Conservation (phyloP, 1,140 invertebrate species). For the Neodiprion lecontei region DNA sequence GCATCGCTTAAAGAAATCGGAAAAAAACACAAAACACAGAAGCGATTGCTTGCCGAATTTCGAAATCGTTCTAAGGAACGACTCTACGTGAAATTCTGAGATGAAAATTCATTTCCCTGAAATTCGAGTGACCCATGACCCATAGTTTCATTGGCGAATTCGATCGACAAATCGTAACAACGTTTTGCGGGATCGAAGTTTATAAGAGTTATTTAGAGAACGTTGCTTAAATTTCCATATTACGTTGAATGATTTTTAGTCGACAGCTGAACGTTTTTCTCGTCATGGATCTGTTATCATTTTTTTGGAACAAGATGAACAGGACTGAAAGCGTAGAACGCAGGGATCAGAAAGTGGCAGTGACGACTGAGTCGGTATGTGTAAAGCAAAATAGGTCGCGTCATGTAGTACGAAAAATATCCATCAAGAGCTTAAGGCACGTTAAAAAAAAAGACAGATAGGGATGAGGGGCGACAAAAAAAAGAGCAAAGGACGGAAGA, state of each 20-base stretch:
- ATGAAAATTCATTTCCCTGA: neutral
- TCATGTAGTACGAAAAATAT: neutral
- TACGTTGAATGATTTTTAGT: neutral
- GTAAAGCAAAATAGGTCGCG: neutral
- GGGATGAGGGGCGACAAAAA: no score
- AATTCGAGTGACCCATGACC: neutral
- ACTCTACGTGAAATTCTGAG: neutral
- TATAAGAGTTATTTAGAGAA: neutral
- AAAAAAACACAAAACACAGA: neutral
- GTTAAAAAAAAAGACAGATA: neutral
- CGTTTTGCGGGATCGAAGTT: neutral
- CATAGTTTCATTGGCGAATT: neutral
- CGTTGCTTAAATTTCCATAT: neutral
- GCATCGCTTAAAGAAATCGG: no score
- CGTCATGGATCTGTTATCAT: no score
- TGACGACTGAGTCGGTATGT: neutral
- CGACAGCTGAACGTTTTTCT: no score
- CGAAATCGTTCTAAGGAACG: neutral
- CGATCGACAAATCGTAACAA: neutral
- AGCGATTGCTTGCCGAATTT: neutral
- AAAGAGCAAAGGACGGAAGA: no score
- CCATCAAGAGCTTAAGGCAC: neutral
- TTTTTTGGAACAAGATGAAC: no score
- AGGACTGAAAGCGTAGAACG: no score
- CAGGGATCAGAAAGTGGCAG: no score